Conservation (phyloP, 2,797 vertebrate genomes). For the Pangasius larnaudii region DNA sequence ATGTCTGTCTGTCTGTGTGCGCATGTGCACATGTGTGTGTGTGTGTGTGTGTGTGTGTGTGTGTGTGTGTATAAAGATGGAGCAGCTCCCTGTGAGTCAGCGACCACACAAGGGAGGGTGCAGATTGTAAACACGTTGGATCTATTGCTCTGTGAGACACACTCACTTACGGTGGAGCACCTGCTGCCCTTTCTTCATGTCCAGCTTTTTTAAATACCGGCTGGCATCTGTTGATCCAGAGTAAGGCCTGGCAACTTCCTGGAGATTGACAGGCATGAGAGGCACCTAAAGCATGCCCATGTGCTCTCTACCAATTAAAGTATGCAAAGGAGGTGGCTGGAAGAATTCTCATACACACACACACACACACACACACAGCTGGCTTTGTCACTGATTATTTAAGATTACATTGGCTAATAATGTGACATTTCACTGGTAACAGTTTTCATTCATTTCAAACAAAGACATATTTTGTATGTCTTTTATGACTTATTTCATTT, state of each 20-base stretch:
- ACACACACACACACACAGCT: not conserved
- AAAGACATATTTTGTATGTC: not conserved
- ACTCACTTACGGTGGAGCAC: conserved; percentile 28
- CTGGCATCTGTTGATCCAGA: conserved; percentile 45
- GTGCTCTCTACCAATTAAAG: conserved; percentile 41
- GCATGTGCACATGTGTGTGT: not conserved
- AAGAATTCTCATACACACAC: not conserved
- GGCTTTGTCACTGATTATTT: not conserved
- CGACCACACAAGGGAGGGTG: conserved; percentile 30
- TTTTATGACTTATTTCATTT: not conserved
- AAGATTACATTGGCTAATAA: not conserved
- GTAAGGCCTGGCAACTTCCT: conserved; percentile 42
- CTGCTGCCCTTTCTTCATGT: conserved; percentile 42
- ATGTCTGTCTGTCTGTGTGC: not conserved
- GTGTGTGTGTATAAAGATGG: not conserved
- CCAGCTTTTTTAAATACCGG: conserved; percentile 38
- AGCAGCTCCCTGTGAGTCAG: conserved; percentile 34
- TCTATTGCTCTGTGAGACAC: conserved; percentile 42
- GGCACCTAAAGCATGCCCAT: conserved; percentile 36
- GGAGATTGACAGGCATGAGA: conserved; percentile 41
- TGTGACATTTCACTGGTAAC: not conserved
- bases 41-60: conserved; percentile 2
- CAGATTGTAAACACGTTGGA: conserved; percentile 45
- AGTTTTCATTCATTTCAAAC: not conserved
- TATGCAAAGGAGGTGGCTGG: conserved; percentile 6